Percentiles rank a stretch among this genome's conserved stretches.
Conservation (phyloP, 64 coral and sea anemone genomes). For the Anthopleura sola region DNA sequence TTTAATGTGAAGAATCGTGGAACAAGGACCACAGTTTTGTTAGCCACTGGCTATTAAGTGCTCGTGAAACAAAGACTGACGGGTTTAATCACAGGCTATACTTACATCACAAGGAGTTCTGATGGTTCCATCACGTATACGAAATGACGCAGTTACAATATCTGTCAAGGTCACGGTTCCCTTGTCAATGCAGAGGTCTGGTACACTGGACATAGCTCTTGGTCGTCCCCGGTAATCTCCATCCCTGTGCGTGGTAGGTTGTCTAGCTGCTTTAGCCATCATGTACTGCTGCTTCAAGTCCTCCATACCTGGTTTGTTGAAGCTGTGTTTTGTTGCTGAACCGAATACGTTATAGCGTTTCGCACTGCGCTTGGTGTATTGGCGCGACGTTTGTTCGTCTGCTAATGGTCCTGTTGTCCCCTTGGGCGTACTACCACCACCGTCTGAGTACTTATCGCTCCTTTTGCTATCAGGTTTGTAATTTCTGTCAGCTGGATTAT, state of each 20-base stretch:
- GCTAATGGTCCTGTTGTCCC: not conserved
- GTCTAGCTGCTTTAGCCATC: not conserved
- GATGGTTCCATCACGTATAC: slow-evolving; percentile 20
- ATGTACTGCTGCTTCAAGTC: slow-evolving; percentile 18
- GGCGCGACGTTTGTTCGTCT: not conserved
- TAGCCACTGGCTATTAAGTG: too few relatives aligned
- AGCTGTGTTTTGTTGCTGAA: not conserved
- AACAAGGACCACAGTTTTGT: too few relatives aligned
- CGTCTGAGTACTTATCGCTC: not conserved
- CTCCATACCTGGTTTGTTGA: slow-evolving; percentile 2
- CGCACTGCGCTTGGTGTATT: not conserved
- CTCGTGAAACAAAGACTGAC: too few relatives aligned
- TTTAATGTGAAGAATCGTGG: too few relatives aligned
- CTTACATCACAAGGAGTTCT: slow-evolving; percentile 34
- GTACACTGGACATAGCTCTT: not conserved
- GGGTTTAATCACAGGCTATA: too few relatives aligned
- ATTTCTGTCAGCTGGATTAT: not conserved
- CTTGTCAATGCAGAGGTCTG: not conserved
- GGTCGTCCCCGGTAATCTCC: not conserved
- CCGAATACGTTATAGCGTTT: not conserved
- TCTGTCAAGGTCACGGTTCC: not conserved
- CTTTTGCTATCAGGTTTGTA: not conserved
- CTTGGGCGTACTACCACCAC: not conserved
- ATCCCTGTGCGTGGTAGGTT: not conserved
- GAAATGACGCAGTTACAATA: slow-evolving; percentile 11